Percentiles rank a stretch among this genome's conserved stretches.
These are phyloP conservation scores for Protula sp. DNA, from an alignment of 2,888 invertebrate genomes.

Conservation along the genomic window DNA sequence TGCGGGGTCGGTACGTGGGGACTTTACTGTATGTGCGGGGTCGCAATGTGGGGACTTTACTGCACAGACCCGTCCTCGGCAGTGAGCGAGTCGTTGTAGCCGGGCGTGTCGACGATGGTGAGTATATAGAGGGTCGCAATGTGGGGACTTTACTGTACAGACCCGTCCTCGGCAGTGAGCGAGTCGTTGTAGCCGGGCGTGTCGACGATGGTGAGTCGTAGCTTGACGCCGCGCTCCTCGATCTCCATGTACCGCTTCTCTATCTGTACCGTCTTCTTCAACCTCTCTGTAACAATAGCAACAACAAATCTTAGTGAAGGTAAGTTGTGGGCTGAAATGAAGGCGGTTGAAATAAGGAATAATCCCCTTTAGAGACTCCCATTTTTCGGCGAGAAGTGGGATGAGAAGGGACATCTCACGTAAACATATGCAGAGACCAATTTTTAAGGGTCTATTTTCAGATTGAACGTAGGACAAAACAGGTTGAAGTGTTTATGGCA, in stretches of 20 bases:
- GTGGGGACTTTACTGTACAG: too few relatives aligned
- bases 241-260: constrained; percentile 77
- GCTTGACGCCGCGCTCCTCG: constrained; percentile 53
- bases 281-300: constrained; percentile 60
- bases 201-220: constrained; percentile 50
- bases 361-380: too few relatives aligned
- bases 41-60: too few relatives aligned
- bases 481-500: too few relatives aligned
- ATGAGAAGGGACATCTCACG: too few relatives aligned
- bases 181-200: constrained; percentile 54
- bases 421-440: too few relatives aligned
- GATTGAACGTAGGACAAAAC: too few relatives aligned
- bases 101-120: constrained; percentile 52
- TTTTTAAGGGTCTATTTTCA: too few relatives aligned
- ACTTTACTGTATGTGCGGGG: too few relatives aligned
- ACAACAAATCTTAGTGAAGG: background rate
- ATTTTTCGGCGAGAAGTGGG: too few relatives aligned
- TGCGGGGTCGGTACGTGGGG: too few relatives aligned
- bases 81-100: constrained; percentile 52
- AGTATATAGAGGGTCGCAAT: too few relatives aligned
- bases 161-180: constrained; percentile 49
- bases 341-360: background rate
- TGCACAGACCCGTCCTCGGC: constrained; percentile 49
- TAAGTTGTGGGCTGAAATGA: background rate
- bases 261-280: constrained; percentile 83